Base-by-base conservation (phyloP, 2,888 invertebrate genomes). In the Pantelozetes paolii region DNA sequence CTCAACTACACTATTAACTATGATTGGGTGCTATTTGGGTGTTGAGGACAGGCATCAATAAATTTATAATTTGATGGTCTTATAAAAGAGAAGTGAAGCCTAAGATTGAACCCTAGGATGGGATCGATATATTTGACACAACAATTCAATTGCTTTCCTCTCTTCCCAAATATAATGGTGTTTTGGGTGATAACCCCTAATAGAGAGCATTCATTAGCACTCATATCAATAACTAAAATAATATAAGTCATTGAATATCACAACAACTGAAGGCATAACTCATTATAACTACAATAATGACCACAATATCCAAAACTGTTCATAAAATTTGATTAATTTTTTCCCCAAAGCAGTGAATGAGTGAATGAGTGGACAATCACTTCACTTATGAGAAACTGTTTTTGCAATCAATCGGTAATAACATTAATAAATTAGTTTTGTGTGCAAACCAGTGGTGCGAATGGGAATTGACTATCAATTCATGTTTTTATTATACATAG, bases 31-130 rank as follows among this genome's bases (percentile, higher is more conserved):
- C 40, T 40, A 59, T 59, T n/a, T 59, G 32, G 36, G 1, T 67
- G 67, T 42, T 40, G 20, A 40, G 42, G 67, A 40, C n/a, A 67
- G 67, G 36, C 67, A 67, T 18, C 67, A 67, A 67, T 67, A 67
- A 67, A 67, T 40, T 40, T 67, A 67, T 67, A 67, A 67, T 40
- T 67, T 67, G 40, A 67, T 67, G 67, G 67, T 67, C 67, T 40
- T n/a, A 67, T 67, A 67, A 40, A 67, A 67, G 5, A 9, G 57
- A 67, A 42, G 23, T 40, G 42, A 67, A 20, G 20, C n/a, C 67
- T 36, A 67, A 40, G 67, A 67, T 67, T 67, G 59, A 28, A 54
- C 20, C 26, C 5, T 36, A 23, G 23, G 20, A 11, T 50, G 1
- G 1, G 20, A 26, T 54, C 54, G 9, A 59, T 59, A 59, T 59